phyloP scores from a whole-genome alignment of 2,797 vertebrate genomes.

The Smutsia gigantea region DNA sequence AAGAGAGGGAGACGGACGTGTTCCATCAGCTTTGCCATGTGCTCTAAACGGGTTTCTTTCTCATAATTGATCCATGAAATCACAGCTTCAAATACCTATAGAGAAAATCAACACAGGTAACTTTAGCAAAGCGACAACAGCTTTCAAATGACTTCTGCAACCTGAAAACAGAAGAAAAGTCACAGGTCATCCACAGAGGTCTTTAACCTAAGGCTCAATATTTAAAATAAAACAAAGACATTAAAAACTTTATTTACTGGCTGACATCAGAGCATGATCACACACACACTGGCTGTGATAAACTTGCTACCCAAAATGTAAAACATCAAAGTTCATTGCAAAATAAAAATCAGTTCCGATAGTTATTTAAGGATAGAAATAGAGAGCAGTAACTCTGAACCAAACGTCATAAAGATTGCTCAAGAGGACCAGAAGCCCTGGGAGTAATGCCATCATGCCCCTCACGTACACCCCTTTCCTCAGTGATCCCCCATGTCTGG shows the following conservation, averaged over 20 bases:
- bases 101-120: constrained; percentile 59
- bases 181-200: neutral
- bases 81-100: constrained; percentile 97
- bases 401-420: neutral
- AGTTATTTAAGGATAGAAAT: constrained; percentile 9
- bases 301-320: neutral
- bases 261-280: neutral
- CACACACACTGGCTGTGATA: neutral
- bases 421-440: neutral
- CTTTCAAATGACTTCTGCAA: neutral
- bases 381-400: neutral
- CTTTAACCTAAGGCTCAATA: neutral
- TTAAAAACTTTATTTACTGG: neutral
- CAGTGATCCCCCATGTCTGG: neutral
- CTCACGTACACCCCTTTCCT: neutral
- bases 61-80: constrained; percentile 97
- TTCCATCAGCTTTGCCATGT: constrained; percentile 98
- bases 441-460: neutral
- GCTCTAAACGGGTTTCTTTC: constrained; percentile 93
- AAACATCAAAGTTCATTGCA: neutral
- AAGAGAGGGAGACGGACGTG: constrained; percentile 96
- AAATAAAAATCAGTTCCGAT: neutral
- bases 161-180: neutral
- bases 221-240: constrained; percentile 29
- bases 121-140: constrained; percentile 1